phyloP scores from a whole-genome alignment of 2,797 vertebrate genomes.

The Brachymystax lenok region DNA sequence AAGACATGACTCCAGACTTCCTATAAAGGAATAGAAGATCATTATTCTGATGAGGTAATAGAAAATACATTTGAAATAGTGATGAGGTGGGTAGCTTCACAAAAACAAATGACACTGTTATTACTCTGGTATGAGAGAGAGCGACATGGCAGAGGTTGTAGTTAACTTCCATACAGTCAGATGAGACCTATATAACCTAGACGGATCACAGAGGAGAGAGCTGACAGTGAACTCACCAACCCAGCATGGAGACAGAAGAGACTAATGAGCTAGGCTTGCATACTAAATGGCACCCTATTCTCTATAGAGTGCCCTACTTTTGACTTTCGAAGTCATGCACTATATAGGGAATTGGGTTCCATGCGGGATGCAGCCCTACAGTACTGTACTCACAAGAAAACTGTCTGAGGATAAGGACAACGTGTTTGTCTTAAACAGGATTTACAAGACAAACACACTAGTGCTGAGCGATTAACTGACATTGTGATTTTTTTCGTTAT shows the following conservation, averaged over 20 bases:
- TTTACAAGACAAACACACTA: conserved; percentile 74
- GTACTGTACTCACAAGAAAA: conserved; percentile 67
- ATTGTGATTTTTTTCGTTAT: no score
- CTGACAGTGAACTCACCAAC: conserved; percentile 69
- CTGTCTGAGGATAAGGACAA: conserved; percentile 49
- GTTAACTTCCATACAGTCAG: not conserved
- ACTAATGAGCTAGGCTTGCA: conserved; percentile 61
- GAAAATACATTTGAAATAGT: no score
- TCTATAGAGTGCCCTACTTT: not conserved
- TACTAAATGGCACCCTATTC: not conserved
- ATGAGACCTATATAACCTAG: conserved; percentile 3
- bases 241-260: conserved; percentile 68
- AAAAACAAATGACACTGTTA: no score
- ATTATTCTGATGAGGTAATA: no score
- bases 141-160: not conserved
- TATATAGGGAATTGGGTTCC: not conserved
- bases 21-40: no score
- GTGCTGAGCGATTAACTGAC: no score
- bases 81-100: no score
- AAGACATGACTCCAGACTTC: conserved; percentile 9
- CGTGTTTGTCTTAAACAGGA: conserved; percentile 81
- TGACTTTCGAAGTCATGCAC: not conserved
- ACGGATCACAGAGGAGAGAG: conserved; percentile 5
- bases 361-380: not conserved
- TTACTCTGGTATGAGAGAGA: no score